A percentile compares a stretch with the other conserved stretches of the same genome.
Evolutionary conservation across 2,888 invertebrate species (phyloP).

Genomic region (Desoria tigrina): DNA sequence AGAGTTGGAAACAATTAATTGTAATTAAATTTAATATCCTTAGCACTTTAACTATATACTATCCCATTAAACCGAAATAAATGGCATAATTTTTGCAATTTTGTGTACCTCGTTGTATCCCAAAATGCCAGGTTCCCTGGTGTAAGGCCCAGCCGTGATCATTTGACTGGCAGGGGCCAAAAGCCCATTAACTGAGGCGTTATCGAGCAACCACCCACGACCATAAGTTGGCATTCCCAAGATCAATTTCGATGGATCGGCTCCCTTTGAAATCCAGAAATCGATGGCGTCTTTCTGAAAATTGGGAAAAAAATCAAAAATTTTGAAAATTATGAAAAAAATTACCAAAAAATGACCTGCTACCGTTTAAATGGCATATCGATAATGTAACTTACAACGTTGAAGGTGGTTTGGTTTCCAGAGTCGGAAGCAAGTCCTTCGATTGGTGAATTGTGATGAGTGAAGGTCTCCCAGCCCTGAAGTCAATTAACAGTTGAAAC

Average conservation of each 20-base stretch:
- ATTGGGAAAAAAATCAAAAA: too few species aligned
- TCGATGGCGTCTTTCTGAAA: conserved; percentile 60
- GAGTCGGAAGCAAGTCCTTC: conserved; percentile 54
- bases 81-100: background rate
- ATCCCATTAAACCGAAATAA: background rate
- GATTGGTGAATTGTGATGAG: conserved; percentile 70
- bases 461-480: conserved; percentile 64
- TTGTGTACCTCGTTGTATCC: conserved; percentile 56
- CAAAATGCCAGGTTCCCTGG: conserved; percentile 55
- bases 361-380: background rate
- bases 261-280: conserved; percentile 63
- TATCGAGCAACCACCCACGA: conserved; percentile 65
- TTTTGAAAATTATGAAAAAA: conserved; percentile 37
- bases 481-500: too few species aligned
- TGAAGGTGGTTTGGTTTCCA: conserved; percentile 55
- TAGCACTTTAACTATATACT: too few species aligned
- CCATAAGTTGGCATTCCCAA: conserved; percentile 74
- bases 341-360: background rate
- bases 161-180: conserved; percentile 61
- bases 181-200: conserved; percentile 58
- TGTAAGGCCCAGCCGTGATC: conserved; percentile 55
- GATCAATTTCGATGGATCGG: conserved; percentile 65
- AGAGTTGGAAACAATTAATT: too few species aligned
- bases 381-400: conserved; percentile 57
- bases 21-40: too few species aligned